Evolutionary conservation across 2,113 vertebrate species (phyloP).

Genomic region (Chionomys nivalis): DNA sequence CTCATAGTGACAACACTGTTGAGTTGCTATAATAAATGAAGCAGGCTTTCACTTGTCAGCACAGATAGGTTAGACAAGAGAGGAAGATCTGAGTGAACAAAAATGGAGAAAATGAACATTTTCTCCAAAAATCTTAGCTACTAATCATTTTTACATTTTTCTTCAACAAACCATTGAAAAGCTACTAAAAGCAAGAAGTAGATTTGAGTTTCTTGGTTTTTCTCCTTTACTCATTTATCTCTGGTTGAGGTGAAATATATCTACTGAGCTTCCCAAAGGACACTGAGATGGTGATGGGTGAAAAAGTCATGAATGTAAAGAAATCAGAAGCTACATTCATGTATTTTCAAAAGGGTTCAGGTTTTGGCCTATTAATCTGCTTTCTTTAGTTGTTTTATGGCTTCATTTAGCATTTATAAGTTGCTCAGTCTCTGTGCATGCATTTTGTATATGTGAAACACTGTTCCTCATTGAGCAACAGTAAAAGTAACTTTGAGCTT

Average conservation of each 20-base stretch:
- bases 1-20: slow-evolving; percentile 39
- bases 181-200: slow-evolving; percentile 24
- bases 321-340: slow-evolving; percentile 35
- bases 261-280: neutral
- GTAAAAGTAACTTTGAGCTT: slow-evolving; percentile 43
- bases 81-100: neutral
- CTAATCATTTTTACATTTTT: slow-evolving; percentile 58
- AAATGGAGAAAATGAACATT: slow-evolving; percentile 24
- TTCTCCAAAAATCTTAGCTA: neutral
- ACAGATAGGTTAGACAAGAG: neutral
- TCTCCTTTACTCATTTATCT: slow-evolving; percentile 33
- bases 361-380: slow-evolving; percentile 47
- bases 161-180: slow-evolving; percentile 16
- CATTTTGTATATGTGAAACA: slow-evolving; percentile 58
- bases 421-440: slow-evolving; percentile 48
- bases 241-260: slow-evolving; percentile 24
- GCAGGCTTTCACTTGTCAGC: slow-evolving; percentile 33
- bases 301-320: neutral
- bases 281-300: neutral
- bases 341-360: slow-evolving; percentile 45
- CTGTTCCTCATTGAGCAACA: neutral
- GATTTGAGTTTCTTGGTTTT: slow-evolving; percentile 53
- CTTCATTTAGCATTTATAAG: slow-evolving; percentile 64
- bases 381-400: slow-evolving; percentile 58
- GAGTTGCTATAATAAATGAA: slow-evolving; percentile 17